A percentile compares a stretch with the other conserved stretches of the same genome.
phyloP scores from a whole-genome alignment of 2,888 invertebrate species.

The Bibio marci region DNA sequence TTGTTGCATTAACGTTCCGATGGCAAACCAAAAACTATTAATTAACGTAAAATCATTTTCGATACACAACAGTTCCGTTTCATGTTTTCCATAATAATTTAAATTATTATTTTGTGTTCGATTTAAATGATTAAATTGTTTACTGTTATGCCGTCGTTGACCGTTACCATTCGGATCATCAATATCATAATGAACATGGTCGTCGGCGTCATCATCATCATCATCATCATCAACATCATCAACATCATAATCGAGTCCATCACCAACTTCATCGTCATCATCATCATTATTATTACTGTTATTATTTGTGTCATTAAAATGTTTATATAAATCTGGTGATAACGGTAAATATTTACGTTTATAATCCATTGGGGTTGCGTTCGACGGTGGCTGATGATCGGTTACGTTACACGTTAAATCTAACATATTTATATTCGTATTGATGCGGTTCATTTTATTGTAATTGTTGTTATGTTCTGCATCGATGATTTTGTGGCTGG shows the following conservation, averaged over 20 bases:
- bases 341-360: too few relatives aligned
- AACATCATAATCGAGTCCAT: neutral
- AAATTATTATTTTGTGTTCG: constrained; percentile 7
- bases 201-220: too few relatives aligned
- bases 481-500: too few relatives aligned
- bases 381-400: too few relatives aligned
- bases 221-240: neutral
- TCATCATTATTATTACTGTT: neutral
- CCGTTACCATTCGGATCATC: neutral
- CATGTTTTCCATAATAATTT: constrained; percentile 9
- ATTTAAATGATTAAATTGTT: too few relatives aligned
- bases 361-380: too few relatives aligned
- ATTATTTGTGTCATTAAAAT: constrained; percentile 4
- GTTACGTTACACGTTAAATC: too few relatives aligned
- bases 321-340: too few relatives aligned
- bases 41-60: constrained; percentile 72
- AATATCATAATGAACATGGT: constrained; percentile 7
- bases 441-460: too few relatives aligned
- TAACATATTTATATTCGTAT: too few relatives aligned
- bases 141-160: too few relatives aligned
- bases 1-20: constrained; percentile 88
- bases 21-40: constrained; percentile 93
- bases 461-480: too few relatives aligned
- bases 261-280: neutral
- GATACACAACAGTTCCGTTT: constrained; percentile 23